These are phyloP conservation scores for Diachasma alloeum DNA, from an alignment of 1,140 invertebrate species.

Conservation along the genomic window DNA sequence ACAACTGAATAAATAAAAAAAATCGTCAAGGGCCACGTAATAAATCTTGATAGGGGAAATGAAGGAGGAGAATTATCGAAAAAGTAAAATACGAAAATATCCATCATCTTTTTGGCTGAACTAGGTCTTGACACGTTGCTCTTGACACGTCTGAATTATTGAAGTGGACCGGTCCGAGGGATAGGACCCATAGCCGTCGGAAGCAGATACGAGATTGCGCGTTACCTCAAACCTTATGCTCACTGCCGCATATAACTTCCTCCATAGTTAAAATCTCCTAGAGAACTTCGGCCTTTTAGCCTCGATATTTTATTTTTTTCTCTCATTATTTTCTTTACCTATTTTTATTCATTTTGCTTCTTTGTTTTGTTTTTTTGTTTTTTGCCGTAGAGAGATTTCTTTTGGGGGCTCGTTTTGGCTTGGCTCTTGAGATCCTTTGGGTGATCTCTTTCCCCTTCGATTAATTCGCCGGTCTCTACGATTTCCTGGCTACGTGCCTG, in stretches of 20 bases:
- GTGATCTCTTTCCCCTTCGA: neutral
- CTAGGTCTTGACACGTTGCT: slow-evolving; percentile 18
- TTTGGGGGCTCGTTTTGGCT: neutral
- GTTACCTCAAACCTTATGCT: neutral
- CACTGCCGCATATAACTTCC: neutral
- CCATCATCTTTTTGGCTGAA: neutral
- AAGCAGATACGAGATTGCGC: slow-evolving; percentile 8
- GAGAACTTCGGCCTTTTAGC: too few species aligned
- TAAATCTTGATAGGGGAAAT: neutral
- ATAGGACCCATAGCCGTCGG: slow-evolving; percentile 5
- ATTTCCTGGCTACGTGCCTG: slow-evolving; percentile 12
- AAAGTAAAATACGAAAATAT: neutral
- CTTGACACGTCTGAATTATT: slow-evolving; percentile 20
- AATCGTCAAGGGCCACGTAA: too few species aligned
- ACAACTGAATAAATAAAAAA: neutral
- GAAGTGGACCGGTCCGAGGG: neutral
- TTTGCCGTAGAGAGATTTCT: too few species aligned
- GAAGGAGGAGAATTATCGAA: neutral
- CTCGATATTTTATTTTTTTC: neutral
- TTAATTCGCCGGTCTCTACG: slow-evolving; percentile 6
- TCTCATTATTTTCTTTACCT: neutral
- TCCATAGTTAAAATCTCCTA: neutral
- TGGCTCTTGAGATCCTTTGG: neutral
- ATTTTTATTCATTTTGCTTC: neutral
- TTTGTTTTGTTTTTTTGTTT: neutral